Conservation (phyloP, 2,888 invertebrate species). For the Sphecodes monilicornis region DNA sequence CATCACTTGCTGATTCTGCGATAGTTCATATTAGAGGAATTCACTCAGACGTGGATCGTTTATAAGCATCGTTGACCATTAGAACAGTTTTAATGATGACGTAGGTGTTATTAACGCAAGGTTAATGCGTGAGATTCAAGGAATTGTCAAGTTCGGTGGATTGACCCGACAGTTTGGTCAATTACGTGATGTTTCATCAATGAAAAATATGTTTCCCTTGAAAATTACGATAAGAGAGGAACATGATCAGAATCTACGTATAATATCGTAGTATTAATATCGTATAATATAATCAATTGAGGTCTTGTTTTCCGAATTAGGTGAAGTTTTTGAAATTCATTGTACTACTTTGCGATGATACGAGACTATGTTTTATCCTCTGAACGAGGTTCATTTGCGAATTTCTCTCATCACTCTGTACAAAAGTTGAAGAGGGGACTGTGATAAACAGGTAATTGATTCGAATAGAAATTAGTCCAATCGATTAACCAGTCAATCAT, state of each 20-base stretch:
- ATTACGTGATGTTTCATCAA: constrained; percentile 13
- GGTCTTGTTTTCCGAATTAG: neutral
- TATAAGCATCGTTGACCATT: constrained; percentile 42
- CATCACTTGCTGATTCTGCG: neutral
- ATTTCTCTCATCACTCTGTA: neutral
- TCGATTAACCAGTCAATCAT: neutral
- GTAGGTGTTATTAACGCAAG: constrained; percentile 45
- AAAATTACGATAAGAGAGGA: neutral
- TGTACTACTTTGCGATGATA: neutral
- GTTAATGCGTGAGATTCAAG: constrained; percentile 44
- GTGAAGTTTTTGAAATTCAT: neutral
- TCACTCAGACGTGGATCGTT: neutral
- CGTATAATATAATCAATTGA: too few relatives aligned
- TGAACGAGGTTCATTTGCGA: neutral
- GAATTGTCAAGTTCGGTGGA: constrained; percentile 32
- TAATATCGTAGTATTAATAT: too few relatives aligned
- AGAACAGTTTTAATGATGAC: constrained; percentile 49
- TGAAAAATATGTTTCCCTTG: neutral
- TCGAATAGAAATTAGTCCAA: neutral
- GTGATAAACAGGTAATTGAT: neutral
- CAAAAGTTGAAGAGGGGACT: neutral
- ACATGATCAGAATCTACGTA: neutral
- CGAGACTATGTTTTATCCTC: neutral
- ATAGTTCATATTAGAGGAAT: neutral
- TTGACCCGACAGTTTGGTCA: constrained; percentile 21